phyloP scores from a whole-genome alignment of 2,113 vertebrate genomes.

The Phrynocephalus versicolor region DNA sequence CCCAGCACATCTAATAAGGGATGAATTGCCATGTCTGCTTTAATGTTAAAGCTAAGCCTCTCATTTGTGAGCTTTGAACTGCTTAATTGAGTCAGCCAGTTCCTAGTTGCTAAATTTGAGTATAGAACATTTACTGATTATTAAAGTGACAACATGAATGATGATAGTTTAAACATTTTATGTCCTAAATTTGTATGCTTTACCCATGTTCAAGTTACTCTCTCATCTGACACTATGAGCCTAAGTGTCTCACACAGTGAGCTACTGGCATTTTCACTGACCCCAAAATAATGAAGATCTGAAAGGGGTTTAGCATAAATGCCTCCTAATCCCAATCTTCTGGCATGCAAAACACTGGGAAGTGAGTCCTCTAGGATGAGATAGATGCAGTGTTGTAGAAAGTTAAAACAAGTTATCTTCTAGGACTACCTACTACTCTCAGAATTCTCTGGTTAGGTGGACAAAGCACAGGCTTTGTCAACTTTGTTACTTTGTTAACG shows the following conservation, averaged over 20 bases:
- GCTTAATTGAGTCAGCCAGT: neutral
- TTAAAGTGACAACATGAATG: constrained; percentile 12
- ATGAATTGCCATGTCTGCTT: neutral
- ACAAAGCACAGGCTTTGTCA: too few relatives aligned
- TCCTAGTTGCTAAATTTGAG: constrained; percentile 4
- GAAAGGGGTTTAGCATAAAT: neutral
- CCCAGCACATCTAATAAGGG: neutral
- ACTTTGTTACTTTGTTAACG: too few relatives aligned
- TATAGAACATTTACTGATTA: neutral
- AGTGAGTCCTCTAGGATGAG: neutral
- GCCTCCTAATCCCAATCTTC: neutral
- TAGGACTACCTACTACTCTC: too few relatives aligned
- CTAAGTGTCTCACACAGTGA: neutral
- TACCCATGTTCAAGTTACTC: neutral
- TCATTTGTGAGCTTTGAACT: neutral
- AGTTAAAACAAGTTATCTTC: neutral
- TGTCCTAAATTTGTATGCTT: neutral
- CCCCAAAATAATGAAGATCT: neutral
- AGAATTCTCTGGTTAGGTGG: too few relatives aligned
- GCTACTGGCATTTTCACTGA: neutral
- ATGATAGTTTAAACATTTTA: neutral
- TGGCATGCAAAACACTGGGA: neutral
- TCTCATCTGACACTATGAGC: neutral
- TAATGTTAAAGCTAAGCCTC: neutral
- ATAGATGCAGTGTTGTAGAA: neutral